Percentiles rank a stretch among this genome's conserved stretches.
Conservation (phyloP, 2,888 invertebrate genomes). For the Scaptomyza caliginosa region DNA sequence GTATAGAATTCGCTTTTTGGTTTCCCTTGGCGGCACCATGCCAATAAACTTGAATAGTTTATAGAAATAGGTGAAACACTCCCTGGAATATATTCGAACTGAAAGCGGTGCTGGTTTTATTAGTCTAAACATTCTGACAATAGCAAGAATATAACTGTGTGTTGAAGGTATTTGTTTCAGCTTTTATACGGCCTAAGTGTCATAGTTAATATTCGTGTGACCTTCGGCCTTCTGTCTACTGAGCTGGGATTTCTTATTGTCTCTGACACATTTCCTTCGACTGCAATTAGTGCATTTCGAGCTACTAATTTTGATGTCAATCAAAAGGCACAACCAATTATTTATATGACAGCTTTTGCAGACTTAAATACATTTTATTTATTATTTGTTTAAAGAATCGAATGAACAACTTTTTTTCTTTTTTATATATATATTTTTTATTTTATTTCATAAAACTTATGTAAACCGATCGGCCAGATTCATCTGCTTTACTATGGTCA, state of each 20-base stretch:
- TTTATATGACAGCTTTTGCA: too few relatives aligned
- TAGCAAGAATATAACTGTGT: neutral
- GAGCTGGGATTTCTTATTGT: too few relatives aligned
- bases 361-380: too few relatives aligned
- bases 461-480: conserved; percentile 36
- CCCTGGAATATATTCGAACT: conserved; percentile 23
- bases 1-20: conserved; percentile 36
- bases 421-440: too few relatives aligned
- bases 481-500: conserved; percentile 54
- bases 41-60: conserved; percentile 35
- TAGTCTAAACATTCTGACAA: conserved; percentile 19
- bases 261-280: neutral
- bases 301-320: neutral
- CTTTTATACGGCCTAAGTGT: neutral
- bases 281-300: neutral
- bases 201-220: neutral
- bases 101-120: conserved; percentile 40
- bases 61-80: conserved; percentile 36
- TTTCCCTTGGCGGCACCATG: conserved; percentile 34
- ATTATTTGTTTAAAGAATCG: too few relatives aligned
- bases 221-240: too few relatives aligned
- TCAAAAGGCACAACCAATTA: too few relatives aligned
- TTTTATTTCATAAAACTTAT: too few relatives aligned
- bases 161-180: neutral
- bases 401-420: too few relatives aligned